These are phyloP conservation scores for Andrena fulva DNA, from an alignment of 2,888 invertebrate genomes.

Conservation along the genomic window DNA sequence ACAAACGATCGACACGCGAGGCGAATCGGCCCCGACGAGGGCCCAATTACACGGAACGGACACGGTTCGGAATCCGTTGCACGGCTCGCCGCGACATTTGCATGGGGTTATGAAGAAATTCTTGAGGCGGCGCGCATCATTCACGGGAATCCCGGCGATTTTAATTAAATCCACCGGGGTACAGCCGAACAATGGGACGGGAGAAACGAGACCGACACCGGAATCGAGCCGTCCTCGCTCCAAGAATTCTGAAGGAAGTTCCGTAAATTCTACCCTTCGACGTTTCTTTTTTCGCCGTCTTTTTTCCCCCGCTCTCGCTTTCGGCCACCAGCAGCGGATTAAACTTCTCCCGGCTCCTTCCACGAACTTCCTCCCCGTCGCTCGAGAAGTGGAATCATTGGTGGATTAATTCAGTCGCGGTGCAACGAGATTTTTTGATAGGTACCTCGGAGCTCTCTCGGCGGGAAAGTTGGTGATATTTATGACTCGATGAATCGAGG, in stretches of 20 bases:
- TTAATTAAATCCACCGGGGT: conserved; percentile 80
- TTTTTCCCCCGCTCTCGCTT: neutral
- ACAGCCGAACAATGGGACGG: conserved; percentile 48
- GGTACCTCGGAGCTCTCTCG: too few species aligned
- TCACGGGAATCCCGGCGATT: conserved; percentile 80
- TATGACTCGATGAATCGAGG: too few species aligned
- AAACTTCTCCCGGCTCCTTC: too few species aligned
- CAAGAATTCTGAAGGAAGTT: conserved; percentile 48
- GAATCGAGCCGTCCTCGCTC: conserved; percentile 39
- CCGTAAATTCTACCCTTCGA: conserved; percentile 22
- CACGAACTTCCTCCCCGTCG: too few species aligned
- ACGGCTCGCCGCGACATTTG: conserved; percentile 74
- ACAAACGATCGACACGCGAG: conserved; percentile 52
- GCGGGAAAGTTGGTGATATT: too few species aligned
- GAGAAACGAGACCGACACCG: conserved; percentile 22
- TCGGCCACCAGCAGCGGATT: too few species aligned
- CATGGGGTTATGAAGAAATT: conserved; percentile 82
- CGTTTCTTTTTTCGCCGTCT: neutral
- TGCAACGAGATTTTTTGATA: too few species aligned
- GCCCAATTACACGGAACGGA: conserved; percentile 69
- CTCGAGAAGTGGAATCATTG: too few species aligned
- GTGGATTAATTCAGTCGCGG: too few species aligned
- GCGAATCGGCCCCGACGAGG: conserved; percentile 41
- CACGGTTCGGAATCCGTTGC: conserved; percentile 70
- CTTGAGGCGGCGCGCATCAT: conserved; percentile 73